phyloP scores from a whole-genome alignment of 2,113 vertebrate genomes.

The Benitochromis conjunctus region DNA sequence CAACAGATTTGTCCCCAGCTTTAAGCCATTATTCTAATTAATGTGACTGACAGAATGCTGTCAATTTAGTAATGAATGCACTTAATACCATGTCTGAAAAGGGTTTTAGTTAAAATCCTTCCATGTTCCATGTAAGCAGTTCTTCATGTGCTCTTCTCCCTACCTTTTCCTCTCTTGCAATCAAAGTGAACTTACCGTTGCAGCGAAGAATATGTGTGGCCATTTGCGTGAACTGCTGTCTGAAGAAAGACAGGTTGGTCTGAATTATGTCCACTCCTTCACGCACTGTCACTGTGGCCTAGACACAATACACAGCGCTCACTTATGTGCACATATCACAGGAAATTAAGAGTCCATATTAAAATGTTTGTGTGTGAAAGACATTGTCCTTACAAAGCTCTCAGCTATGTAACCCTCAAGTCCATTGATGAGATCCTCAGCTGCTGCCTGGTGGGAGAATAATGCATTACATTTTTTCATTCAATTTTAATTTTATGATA shows the following conservation, averaged over 20 bases:
- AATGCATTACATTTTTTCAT: background rate
- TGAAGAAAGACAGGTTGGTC: conserved; percentile 82
- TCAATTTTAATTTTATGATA: background rate
- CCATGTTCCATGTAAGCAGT: background rate
- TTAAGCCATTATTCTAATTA: background rate
- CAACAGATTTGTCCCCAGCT: background rate
- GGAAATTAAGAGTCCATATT: background rate
- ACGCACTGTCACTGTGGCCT: conserved; percentile 79
- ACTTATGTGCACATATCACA: background rate
- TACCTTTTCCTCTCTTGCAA: background rate
- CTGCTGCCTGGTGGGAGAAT: conserved; percentile 60
- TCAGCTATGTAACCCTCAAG: conserved; percentile 82
- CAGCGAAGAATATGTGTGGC: conserved; percentile 82
- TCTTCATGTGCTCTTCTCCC: background rate
- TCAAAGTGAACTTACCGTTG: conserved; percentile 60
- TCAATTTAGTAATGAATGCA: background rate
- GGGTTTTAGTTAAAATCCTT: background rate
- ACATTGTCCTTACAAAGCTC: conserved; percentile 77
- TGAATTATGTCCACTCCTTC: conserved; percentile 83
- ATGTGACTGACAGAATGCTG: background rate
- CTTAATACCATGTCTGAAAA: background rate
- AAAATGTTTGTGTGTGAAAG: background rate
- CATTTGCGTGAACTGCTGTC: conserved; percentile 80
- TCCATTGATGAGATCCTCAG: conserved; percentile 75
- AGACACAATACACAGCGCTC: background rate